phyloP scores from a whole-genome alignment of 2,797 vertebrate species.

The Pseudochirops corinnae region DNA sequence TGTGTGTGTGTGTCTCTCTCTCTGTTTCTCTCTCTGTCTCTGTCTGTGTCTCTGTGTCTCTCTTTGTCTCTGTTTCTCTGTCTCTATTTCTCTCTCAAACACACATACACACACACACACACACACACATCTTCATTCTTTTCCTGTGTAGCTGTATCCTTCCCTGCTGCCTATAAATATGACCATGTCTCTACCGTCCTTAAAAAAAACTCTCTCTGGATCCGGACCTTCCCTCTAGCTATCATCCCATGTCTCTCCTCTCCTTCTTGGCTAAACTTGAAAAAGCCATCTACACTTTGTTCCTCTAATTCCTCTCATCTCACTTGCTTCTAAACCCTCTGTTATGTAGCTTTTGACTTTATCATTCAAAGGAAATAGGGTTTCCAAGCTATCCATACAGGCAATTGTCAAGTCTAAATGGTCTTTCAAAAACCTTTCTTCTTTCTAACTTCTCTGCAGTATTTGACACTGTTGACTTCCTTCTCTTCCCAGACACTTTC shows the following conservation, averaged over 20 bases:
- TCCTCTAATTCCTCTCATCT: neutral
- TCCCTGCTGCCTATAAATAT: neutral
- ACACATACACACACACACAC: no score
- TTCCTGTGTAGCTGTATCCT: neutral
- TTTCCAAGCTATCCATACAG: neutral
- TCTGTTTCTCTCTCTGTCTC: no score
- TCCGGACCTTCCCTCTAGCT: neutral
- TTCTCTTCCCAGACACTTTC: neutral
- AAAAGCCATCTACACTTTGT: neutral
- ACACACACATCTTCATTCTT: no score
- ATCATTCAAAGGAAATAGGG: neutral
- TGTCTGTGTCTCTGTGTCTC: no score
- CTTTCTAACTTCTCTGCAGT: neutral
- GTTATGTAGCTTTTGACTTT: neutral
- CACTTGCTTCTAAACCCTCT: neutral
- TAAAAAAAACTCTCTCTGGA: neutral
- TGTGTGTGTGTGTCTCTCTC: no score
- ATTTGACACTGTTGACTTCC: neutral
- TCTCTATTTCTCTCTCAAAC: no score
- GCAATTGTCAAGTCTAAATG: neutral
- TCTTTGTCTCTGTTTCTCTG: no score
- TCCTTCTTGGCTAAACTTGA: neutral
- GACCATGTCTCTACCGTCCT: neutral
- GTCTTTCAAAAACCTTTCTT: neutral
- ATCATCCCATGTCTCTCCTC: neutral